Evolutionary conservation across 2,797 vertebrate genomes (phyloP).

Genomic region (Austrolebias charrua): DNA sequence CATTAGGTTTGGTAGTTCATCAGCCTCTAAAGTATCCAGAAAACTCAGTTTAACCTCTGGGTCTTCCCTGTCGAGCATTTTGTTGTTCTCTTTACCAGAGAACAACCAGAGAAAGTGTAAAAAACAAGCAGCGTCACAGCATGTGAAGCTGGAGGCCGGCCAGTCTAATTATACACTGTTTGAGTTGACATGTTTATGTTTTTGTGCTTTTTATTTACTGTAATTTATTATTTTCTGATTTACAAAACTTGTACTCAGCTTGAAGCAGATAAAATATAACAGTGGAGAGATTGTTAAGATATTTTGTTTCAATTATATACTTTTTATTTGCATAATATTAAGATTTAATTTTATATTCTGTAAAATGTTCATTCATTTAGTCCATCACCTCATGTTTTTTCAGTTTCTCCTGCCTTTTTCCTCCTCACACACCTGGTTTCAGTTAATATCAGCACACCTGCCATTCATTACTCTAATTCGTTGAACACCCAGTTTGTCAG

Average conservation of each 20-base stretch:
- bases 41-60: slow-evolving; percentile 3
- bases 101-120: neutral
- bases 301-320: neutral
- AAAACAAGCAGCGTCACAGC: slow-evolving; percentile 1
- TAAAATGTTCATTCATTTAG: neutral
- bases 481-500: neutral
- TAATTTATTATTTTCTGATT: neutral
- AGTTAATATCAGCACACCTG: neutral
- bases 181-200: neutral
- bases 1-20: neutral
- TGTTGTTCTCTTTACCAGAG: neutral
- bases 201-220: neutral
- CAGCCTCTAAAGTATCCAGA: neutral
- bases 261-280: neutral
- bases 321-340: too few relatives aligned
- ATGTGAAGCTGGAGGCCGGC: neutral
- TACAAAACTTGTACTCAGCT: neutral
- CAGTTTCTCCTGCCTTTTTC: too few relatives aligned
- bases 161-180: neutral
- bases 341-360: neutral
- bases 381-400: neutral
- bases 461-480: neutral
- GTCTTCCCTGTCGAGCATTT: neutral
- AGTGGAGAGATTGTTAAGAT: neutral
- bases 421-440: neutral